phyloP scores from a whole-genome alignment of 2,113 vertebrate genomes.

The Dinomys branickii region DNA sequence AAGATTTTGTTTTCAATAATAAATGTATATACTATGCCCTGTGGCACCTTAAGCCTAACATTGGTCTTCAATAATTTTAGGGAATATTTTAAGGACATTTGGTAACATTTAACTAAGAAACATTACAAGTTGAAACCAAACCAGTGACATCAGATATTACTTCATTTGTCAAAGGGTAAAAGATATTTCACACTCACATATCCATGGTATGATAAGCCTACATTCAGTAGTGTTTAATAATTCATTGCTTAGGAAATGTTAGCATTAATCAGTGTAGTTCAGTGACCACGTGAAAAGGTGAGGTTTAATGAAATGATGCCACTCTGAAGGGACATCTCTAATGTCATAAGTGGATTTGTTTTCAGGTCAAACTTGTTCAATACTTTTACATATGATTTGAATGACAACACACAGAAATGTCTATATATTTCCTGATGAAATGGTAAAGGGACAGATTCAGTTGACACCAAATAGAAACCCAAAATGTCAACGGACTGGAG shows the following conservation, averaged over 20 bases:
- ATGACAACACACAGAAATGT: not conserved
- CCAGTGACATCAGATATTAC: not conserved
- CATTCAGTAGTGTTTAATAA: not conserved
- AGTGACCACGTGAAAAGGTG: not conserved
- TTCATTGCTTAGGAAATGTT: not conserved
- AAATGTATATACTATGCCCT: not conserved
- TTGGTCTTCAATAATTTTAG: not conserved
- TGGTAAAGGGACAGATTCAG: not conserved
- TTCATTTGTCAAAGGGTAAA: slow-evolving; percentile 16
- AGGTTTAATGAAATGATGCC: not conserved
- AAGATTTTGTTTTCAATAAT: not conserved
- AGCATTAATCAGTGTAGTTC: not conserved
- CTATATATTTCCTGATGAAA: not conserved
- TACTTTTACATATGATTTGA: not conserved
- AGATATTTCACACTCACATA: not conserved
- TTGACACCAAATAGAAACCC: not conserved
- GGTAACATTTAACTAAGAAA: not conserved
- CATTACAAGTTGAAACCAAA: not conserved
- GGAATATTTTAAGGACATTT: slow-evolving; percentile 26
- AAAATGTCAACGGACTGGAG: not conserved
- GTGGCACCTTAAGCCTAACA: not conserved
- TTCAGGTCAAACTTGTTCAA: not conserved
- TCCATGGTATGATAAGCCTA: not conserved
- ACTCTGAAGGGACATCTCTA: not conserved
- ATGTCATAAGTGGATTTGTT: not conserved